phyloP scores from a whole-genome alignment of 2,888 invertebrate genomes.

The Miltochrista miniata region DNA sequence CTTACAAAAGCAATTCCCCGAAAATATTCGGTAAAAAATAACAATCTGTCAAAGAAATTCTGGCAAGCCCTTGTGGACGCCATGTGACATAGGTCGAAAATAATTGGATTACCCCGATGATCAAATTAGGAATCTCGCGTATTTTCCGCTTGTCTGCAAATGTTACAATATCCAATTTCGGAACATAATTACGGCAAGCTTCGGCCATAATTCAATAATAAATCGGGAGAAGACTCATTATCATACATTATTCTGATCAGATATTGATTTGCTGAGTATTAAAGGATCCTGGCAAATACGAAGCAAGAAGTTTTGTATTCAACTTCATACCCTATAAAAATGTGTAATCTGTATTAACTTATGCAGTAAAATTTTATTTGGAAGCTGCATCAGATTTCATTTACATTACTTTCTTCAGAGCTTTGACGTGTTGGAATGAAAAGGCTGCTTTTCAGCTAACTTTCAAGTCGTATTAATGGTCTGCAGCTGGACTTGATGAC shows the following conservation, averaged over 20 bases:
- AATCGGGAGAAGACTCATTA: constrained; percentile 1
- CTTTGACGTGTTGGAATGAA: too few species aligned
- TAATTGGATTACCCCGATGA: constrained; percentile 71
- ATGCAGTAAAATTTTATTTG: too few species aligned
- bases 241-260: not conserved
- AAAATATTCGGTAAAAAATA: constrained; percentile 21
- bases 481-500: too few species aligned
- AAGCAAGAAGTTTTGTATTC: too few species aligned
- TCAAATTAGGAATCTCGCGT: constrained; percentile 72
- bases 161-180: constrained; percentile 48
- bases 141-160: constrained; percentile 60
- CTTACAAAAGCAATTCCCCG: not conserved
- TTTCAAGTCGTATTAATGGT: too few species aligned
- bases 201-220: constrained; percentile 15
- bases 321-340: too few species aligned
- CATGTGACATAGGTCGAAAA: constrained; percentile 52
- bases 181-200: constrained; percentile 28
- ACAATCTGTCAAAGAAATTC: constrained; percentile 33
- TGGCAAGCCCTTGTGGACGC: constrained; percentile 28
- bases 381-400: too few species aligned
- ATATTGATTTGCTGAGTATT: not conserved
- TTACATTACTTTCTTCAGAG: too few species aligned
- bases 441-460: too few species aligned
- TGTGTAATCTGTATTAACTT: too few species aligned
- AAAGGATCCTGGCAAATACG: too few species aligned